Evolutionary conservation across 2,888 invertebrate genomes (phyloP), one percentile per base, ranked within the genome.

Genomic region (Fragum sueziense): DNA sequence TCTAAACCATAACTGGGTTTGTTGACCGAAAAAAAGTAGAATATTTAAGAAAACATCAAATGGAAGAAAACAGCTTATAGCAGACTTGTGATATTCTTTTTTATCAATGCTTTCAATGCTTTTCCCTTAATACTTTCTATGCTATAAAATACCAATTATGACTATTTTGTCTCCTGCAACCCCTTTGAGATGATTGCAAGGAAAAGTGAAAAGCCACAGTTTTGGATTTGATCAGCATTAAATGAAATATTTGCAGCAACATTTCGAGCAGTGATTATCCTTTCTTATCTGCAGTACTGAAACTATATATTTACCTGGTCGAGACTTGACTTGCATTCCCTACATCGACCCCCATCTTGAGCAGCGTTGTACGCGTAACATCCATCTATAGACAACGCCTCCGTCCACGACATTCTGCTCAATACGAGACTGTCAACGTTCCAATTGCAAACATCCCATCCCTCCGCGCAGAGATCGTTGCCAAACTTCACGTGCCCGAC

Each of bases 291-390:
- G 25, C 1, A 22, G 14, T 14, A 57, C 2, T 22, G n/a, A n/a
- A n/a, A 4, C 1, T 25, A 11, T 25, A 22, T 1, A 22, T 29
- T 17, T 17, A 65, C 65, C 65, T 65, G 65, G 41, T 65, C 65
- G 57, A 91, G 70, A 67, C 89, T 85, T 51, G 86, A 82, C 25
- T 82, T 65, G 76, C 92, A 92, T 61, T 91, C 90, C 51, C 85
- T 78, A 72, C 92, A 92, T 57, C 87, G 76, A 0, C 91, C 92
- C 11, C 90, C 91, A 86, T 92, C 91, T 72, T 92, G 91, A 7
- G 92, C 91, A 11, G 92, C 92, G 80, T 91, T 91, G 73, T 90
- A 88, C 29, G 90, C 91, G 74, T 86, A 91, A 79, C 92, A 92
- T 27, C 92, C 92, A 3, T 86, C 79, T 0, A 91, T 74, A 0